Base-by-base conservation (phyloP, 2,797 vertebrate species). In the Pipistrellus kuhlii region DNA sequence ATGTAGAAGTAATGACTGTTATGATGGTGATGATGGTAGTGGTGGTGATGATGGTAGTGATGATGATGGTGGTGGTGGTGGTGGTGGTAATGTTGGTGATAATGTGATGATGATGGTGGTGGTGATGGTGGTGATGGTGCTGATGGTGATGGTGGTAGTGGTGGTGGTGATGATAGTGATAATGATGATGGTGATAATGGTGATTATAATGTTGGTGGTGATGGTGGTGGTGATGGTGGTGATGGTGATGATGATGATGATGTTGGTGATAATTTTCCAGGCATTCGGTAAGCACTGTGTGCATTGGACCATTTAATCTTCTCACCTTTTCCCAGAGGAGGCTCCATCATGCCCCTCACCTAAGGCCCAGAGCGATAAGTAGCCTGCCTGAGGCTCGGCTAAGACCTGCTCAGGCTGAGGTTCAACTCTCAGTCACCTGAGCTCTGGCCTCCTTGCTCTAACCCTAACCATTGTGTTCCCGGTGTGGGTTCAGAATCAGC, bases 71-170 rank as follows among this genome's bases (percentile, higher is more conserved):
- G 44, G 0, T 14, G n/a, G 0, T 21, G 23, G 0, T 35, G 30
- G 0, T 62, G 41, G 0, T 15, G 66, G 0, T 46, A 27, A 0
- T 32, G 18, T 0, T 64, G 14, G 0, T n/a, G 62, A 0, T 66
- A 12, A 53, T 30, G 46, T n/a, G 62, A 0, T 66, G 30, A 53
- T 30, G 46, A 2, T 23, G 8, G 13, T 30, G 44, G 0, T 14
- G n/a, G 0, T 21, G 23, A 0, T 35, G 30, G 0, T 62, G 38
- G 0, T 15, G 35, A 0, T 46, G 68, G 0, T 2, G 30, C 0
- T 35, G 51, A 0, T 38, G 66, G 0, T 46, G 38, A 0, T 32
- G 18, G 0, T 32, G 41, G 0, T 32, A 12, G 0, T 66, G 38
- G 0, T 82, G 38, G 0, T 53, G 15, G 2, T 46, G 59, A 0